Evolutionary conservation across 53 echinoderm and acorn worm genomes (phyloP).

Genomic region (Echinarachnius parma): DNA sequence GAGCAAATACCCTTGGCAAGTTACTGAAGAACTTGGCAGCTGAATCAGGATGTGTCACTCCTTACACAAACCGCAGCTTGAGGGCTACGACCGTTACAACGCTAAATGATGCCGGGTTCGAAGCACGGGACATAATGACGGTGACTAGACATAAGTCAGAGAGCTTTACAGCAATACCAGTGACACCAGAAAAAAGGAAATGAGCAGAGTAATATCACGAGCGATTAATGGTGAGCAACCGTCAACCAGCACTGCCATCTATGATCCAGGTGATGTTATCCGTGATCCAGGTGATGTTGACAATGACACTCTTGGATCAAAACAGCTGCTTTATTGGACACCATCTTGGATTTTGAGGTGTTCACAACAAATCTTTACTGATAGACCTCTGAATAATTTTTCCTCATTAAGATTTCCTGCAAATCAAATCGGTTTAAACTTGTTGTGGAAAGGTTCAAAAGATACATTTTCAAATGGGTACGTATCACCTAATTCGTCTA

Average conservation of each 20-base stretch:
- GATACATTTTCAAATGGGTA: too few species aligned
- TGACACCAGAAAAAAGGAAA: constrained; percentile 5
- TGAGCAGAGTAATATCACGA: background rate
- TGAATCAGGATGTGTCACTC: background rate
- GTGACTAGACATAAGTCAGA: constrained; percentile 15
- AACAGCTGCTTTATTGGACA: too few species aligned
- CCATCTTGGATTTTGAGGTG: too few species aligned
- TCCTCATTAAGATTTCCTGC: too few species aligned
- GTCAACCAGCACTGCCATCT: too few species aligned
- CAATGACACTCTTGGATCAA: too few species aligned
- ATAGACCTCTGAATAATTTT: too few species aligned
- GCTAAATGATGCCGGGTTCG: constrained; percentile 20
- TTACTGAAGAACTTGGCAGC: constrained; percentile 2
- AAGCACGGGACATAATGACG: constrained; percentile 1
- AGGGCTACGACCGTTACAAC: constrained; percentile 1
- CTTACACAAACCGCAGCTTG: constrained; percentile 20
- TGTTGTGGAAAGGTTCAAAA: too few species aligned
- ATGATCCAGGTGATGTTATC: background rate
- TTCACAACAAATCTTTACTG: too few species aligned
- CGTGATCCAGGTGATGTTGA: background rate
- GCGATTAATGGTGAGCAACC: background rate
- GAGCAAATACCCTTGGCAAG: constrained; percentile 3
- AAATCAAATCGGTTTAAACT: too few species aligned
- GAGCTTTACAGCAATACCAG: constrained; percentile 6
- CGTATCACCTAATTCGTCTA: too few species aligned